phyloP scores from a whole-genome alignment of 1,140 invertebrate species.

The Heliothis subflexa region DNA sequence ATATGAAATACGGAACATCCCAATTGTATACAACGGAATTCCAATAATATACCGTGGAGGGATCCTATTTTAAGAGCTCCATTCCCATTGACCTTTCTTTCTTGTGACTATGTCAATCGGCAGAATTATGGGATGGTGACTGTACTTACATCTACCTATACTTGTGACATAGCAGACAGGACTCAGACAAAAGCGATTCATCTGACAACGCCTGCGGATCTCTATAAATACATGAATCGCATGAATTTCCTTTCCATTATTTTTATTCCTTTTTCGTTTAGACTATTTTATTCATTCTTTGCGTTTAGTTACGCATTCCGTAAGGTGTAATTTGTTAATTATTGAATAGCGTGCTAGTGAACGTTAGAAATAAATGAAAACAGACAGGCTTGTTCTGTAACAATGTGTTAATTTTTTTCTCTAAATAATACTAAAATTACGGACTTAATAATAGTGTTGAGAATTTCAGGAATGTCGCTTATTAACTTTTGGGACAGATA shows the following conservation, averaged over 20 bases:
- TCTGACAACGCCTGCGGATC: slow-evolving; percentile 17
- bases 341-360: slow-evolving; percentile 20
- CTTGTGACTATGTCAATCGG: slow-evolving; percentile 37
- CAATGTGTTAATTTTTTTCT: slow-evolving; percentile 31
- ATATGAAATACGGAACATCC: slow-evolving; percentile 35
- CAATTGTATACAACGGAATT: slow-evolving; percentile 44
- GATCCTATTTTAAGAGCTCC: slow-evolving; percentile 40
- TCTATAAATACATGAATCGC: slow-evolving; percentile 25
- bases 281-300: neutral
- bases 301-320: slow-evolving; percentile 6
- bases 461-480: slow-evolving; percentile 19
- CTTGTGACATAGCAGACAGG: slow-evolving; percentile 13
- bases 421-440: slow-evolving; percentile 16
- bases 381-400: slow-evolving; percentile 2
- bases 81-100: slow-evolving; percentile 43
- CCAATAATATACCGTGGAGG: slow-evolving; percentile 40
- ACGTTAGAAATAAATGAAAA: slow-evolving; percentile 29
- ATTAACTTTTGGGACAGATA: slow-evolving; percentile 21
- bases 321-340: slow-evolving; percentile 36
- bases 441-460: slow-evolving; percentile 14
- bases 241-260: neutral
- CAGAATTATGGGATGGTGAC: neutral
- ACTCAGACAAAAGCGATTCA: slow-evolving; percentile 25
- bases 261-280: neutral
- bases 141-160: neutral